Percentiles rank a stretch among this genome's conserved stretches.
These are phyloP conservation scores for Gymnoscopelus braueri DNA, from an alignment of 2,797 vertebrate species.

Conservation along the genomic window DNA sequence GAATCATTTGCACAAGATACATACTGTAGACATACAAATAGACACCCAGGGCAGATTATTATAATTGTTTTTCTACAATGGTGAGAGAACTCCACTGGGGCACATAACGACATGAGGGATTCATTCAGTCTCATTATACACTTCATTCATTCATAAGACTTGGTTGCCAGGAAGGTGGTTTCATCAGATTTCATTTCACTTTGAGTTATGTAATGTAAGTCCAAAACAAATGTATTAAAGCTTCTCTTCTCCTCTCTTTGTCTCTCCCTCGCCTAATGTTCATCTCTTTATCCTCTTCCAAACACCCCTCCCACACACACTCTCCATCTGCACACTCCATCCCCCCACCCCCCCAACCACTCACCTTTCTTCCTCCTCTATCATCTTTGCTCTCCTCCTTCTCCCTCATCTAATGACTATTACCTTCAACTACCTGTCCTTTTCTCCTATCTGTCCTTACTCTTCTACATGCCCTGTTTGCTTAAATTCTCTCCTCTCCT, in stretches of 20 bases:
- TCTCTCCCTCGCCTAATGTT: not conserved
- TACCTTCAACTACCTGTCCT: too few species aligned
- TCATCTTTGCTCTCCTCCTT: not conserved
- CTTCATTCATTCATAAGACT: conserved; percentile 17
- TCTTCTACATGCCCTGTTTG: too few species aligned
- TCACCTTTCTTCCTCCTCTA: not conserved
- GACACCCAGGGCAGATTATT: not conserved
- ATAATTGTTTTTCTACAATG: not conserved
- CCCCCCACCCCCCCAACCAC: not conserved
- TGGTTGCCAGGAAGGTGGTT: conserved; percentile 29
- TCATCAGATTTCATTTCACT: conserved; percentile 22
- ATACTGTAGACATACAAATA: not conserved
- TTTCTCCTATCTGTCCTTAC: too few species aligned
- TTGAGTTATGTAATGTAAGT: conserved; percentile 13
- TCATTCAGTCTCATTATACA: conserved; percentile 38
- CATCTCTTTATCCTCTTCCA: not conserved
- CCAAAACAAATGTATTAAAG: conserved; percentile 21
- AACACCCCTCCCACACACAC: not conserved
- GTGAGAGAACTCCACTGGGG: conserved; percentile 18
- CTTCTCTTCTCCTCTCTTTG: conserved; percentile 22
- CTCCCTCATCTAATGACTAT: not conserved
- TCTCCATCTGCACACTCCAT: not conserved
- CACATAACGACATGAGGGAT: conserved; percentile 25
- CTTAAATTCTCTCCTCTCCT: not conserved
- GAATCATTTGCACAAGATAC: too few species aligned